Evolutionary conservation across 2,113 vertebrate genomes (phyloP).

Genomic region (Penelope pileata): DNA sequence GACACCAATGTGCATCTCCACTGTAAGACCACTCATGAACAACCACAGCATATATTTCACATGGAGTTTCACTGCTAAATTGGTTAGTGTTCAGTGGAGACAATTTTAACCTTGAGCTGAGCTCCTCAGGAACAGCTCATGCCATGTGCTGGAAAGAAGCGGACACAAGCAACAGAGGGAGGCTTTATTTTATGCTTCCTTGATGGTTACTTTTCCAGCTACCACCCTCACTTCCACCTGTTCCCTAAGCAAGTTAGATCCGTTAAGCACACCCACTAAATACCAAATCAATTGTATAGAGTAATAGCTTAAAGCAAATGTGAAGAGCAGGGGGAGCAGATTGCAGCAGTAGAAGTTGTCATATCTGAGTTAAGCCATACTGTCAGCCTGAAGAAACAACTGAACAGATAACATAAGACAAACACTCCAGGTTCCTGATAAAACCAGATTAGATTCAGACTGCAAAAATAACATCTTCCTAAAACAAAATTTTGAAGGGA

Average conservation of each 20-base stretch:
- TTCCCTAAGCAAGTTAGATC: background rate
- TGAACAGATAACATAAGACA: background rate
- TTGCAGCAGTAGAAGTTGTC: background rate
- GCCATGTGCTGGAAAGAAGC: background rate
- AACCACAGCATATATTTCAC: background rate
- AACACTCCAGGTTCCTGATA: background rate
- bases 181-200: background rate
- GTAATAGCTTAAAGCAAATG: background rate
- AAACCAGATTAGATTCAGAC: background rate
- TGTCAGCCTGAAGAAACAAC: background rate
- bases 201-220: slow-evolving; percentile 14
- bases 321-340: background rate
- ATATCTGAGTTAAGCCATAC: background rate
- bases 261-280: background rate
- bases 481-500: background rate
- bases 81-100: background rate
- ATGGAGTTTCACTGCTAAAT: background rate
- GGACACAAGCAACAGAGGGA: background rate
- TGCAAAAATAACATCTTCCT: background rate
- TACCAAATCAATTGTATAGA: slow-evolving; percentile 7
- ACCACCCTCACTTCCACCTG: slow-evolving; percentile 51
- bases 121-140: background rate
- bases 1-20: background rate
- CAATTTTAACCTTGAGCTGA: background rate
- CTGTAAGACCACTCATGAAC: background rate